A percentile compares a stretch with the other conserved stretches of the same genome.
These are phyloP conservation scores for Lasioglossum oenotherae DNA, from an alignment of 2,888 invertebrate species.

Conservation along the genomic window DNA sequence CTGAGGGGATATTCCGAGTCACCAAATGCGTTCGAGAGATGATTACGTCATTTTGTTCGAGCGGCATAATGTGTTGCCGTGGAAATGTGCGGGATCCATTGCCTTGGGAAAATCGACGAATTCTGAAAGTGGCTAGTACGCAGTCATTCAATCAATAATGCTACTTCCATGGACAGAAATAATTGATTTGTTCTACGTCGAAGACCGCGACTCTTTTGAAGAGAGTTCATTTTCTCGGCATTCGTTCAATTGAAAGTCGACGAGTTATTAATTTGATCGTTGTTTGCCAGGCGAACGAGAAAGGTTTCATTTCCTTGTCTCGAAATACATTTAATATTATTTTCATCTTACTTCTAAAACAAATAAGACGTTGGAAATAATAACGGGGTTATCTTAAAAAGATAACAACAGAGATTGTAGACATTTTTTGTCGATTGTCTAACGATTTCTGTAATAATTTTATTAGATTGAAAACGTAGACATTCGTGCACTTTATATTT, in stretches of 20 bases:
- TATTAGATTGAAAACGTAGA: too few relatives aligned
- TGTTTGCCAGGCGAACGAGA: background rate
- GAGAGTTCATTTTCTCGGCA: background rate
- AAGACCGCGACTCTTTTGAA: background rate
- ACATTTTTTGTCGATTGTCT: too few relatives aligned
- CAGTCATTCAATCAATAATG: background rate
- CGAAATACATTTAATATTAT: background rate
- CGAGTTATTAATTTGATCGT: background rate
- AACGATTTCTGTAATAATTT: too few relatives aligned
- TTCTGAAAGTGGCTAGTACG: background rate
- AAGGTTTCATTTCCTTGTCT: conserved; percentile 2
- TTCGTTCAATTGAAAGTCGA: background rate
- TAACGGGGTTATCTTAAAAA: too few relatives aligned
- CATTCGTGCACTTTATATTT: background rate
- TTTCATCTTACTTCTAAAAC: background rate
- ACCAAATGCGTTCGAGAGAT: conserved; percentile 5
- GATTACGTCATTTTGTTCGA: conserved; percentile 24
- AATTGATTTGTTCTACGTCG: background rate
- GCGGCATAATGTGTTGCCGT: background rate
- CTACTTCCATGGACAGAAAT: background rate
- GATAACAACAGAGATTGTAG: too few relatives aligned
- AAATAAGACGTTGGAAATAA: background rate
- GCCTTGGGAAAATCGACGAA: background rate
- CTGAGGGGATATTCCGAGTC: conserved; percentile 25
- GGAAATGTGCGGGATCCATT: background rate